Evolutionary conservation across 1,140 invertebrate species (phyloP).

Genomic region (Pseudomyrmex dendroicus): DNA sequence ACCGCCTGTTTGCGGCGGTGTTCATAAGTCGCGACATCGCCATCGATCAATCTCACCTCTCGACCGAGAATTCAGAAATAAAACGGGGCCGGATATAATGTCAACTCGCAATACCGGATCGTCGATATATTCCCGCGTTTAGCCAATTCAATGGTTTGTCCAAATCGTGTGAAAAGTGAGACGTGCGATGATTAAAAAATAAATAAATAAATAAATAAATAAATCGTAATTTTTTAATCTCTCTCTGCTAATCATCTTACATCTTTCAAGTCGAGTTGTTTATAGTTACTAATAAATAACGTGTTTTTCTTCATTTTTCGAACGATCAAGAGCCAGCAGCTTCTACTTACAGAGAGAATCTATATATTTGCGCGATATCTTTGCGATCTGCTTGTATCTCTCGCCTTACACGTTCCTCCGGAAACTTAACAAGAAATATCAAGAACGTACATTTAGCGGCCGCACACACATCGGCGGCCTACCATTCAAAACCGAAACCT

Average conservation of each 20-base stretch:
- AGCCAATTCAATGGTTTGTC: neutral
- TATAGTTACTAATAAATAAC: neutral
- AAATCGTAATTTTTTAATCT: neutral
- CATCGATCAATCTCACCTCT: conserved; percentile 74
- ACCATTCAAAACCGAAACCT: neutral
- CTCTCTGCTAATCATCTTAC: neutral
- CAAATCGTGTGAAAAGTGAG: neutral
- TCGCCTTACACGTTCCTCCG: neutral
- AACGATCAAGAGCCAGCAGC: neutral
- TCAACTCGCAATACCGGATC: neutral
- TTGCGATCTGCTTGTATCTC: neutral
- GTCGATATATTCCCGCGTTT: neutral
- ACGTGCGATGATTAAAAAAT: too few relatives aligned
- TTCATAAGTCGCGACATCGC: conserved; percentile 76
- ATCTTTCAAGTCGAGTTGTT: too few relatives aligned
- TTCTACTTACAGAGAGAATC: neutral
- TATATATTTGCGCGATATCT: neutral
- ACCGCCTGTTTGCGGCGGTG: conserved; percentile 71
- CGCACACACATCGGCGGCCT: conserved; percentile 7
- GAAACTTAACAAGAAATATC: conserved; percentile 17
- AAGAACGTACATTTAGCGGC: conserved; percentile 5
- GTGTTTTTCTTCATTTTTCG: neutral
- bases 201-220: too few relatives aligned
- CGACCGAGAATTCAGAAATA: conserved; percentile 34
- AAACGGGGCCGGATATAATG: neutral